Conservation (phyloP, 2,797 vertebrate species). For the Pangasius krempfi region DNA sequence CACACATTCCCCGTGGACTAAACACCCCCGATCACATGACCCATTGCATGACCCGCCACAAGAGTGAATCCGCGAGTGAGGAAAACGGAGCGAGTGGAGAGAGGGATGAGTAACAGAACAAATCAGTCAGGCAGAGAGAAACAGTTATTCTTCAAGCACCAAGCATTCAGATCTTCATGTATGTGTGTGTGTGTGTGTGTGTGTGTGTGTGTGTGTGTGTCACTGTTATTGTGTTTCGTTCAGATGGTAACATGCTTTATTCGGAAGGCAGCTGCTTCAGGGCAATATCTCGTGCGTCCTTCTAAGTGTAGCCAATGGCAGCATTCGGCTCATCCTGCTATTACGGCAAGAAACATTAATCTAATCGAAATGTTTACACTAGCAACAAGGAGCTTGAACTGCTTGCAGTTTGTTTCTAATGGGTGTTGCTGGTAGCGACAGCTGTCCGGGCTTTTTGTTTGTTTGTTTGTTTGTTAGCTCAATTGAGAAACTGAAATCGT, state of each 20-base stretch:
- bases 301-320: background rate
- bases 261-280: slow-evolving; percentile 8
- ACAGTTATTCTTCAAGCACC: slow-evolving; percentile 59
- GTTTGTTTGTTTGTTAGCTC: background rate
- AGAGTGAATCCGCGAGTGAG: slow-evolving; percentile 50
- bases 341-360: background rate
- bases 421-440: background rate
- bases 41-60: slow-evolving; percentile 53
- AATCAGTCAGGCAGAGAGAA: slow-evolving; percentile 77
- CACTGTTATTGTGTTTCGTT: slow-evolving; percentile 7
- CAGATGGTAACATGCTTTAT: background rate
- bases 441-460: background rate
- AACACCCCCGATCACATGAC: slow-evolving; percentile 56
- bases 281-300: background rate
- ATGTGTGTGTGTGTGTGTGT: slow-evolving; percentile 53
- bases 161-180: slow-evolving; percentile 52
- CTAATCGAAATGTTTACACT: background rate
- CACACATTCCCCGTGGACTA: slow-evolving; percentile 99
- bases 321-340: background rate
- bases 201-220: background rate
- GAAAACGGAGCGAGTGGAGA: slow-evolving; percentile 71
- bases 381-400: background rate
- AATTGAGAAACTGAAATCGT: background rate
- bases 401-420: background rate
- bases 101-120: slow-evolving; percentile 70